Conservation (phyloP, 2,888 invertebrate species). For the Endomychus coccineus region DNA sequence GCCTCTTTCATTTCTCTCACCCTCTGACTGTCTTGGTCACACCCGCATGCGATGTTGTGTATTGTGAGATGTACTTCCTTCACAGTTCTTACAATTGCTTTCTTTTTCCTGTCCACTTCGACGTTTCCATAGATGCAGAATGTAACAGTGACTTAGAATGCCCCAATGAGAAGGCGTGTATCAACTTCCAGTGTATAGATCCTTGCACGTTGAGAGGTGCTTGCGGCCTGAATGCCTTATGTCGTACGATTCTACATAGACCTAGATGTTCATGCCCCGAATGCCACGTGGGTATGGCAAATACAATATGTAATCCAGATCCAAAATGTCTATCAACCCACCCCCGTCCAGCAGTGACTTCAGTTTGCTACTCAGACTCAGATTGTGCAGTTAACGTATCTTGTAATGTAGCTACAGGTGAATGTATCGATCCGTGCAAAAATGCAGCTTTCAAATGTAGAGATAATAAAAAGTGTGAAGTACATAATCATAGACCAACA, state of each 20-base stretch:
- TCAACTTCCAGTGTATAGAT: slow-evolving; percentile 84
- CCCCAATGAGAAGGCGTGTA: slow-evolving; percentile 85
- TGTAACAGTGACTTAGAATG: slow-evolving; percentile 88
- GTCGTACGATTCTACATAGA: slow-evolving; percentile 75
- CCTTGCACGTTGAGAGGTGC: slow-evolving; percentile 83
- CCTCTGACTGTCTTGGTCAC: slow-evolving; percentile 45
- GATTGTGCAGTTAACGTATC: slow-evolving; percentile 70
- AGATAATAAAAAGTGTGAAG: slow-evolving; percentile 81
- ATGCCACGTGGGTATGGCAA: slow-evolving; percentile 79
- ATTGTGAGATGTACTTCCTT: slow-evolving; percentile 40
- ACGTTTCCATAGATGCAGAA: slow-evolving; percentile 49
- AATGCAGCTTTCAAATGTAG: slow-evolving; percentile 63
- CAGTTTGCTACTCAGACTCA: slow-evolving; percentile 56
- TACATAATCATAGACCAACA: slow-evolving; percentile 73
- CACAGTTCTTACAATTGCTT: slow-evolving; percentile 63
- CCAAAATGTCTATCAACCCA: slow-evolving; percentile 63
- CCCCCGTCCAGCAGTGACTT: slow-evolving; percentile 50
- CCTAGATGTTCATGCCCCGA: slow-evolving; percentile 83
- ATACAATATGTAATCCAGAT: slow-evolving; percentile 70
- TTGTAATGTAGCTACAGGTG: slow-evolving; percentile 61
- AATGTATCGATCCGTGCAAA: slow-evolving; percentile 76
- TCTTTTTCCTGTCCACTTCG: slow-evolving; percentile 46
- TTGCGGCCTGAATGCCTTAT: slow-evolving; percentile 84
- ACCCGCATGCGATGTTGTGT: slow-evolving; percentile 56
- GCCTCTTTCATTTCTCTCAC: slow-evolving; percentile 45